Evolutionary conservation across 2,113 vertebrate genomes (phyloP).

Genomic region (Pyxicephalus adspersus): DNA sequence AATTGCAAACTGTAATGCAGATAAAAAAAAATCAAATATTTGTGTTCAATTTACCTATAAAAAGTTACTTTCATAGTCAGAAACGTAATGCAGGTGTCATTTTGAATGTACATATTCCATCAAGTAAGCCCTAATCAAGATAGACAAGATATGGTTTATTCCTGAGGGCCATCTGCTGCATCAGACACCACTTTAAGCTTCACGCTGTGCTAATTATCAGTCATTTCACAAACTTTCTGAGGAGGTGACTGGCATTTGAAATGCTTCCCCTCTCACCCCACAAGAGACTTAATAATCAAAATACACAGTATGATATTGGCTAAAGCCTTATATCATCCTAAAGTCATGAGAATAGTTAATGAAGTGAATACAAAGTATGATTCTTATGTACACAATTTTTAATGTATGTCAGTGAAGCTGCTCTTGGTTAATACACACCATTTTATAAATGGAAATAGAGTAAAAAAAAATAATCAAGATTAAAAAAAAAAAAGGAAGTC

Average conservation of each 20-base stretch:
- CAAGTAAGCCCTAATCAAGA: conserved; percentile 44
- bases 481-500: no score
- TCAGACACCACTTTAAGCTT: conserved; percentile 38
- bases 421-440: no score
- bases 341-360: conserved; percentile 38
- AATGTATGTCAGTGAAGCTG: no score
- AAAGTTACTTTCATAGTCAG: conserved; percentile 12
- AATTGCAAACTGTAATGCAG: neutral
- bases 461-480: no score
- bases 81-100: neutral
- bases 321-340: conserved; percentile 30
- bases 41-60: neutral
- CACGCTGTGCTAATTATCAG: conserved; percentile 8
- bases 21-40: neutral
- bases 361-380: neutral
- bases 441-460: no score
- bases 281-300: conserved; percentile 51
- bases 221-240: conserved; percentile 56
- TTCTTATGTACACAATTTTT: no score
- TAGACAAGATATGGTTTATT: conserved; percentile 52
- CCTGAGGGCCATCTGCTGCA: conserved; percentile 37
- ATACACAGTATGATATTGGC: conserved; percentile 43
- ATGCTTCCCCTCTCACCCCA: conserved; percentile 41
- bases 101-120: neutral
- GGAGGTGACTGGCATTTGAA: conserved; percentile 57